A percentile compares a stretch with the other conserved stretches of the same genome.
phyloP scores from a whole-genome alignment of 2,888 invertebrate genomes.

The Dinocampus coccinellae region DNA sequence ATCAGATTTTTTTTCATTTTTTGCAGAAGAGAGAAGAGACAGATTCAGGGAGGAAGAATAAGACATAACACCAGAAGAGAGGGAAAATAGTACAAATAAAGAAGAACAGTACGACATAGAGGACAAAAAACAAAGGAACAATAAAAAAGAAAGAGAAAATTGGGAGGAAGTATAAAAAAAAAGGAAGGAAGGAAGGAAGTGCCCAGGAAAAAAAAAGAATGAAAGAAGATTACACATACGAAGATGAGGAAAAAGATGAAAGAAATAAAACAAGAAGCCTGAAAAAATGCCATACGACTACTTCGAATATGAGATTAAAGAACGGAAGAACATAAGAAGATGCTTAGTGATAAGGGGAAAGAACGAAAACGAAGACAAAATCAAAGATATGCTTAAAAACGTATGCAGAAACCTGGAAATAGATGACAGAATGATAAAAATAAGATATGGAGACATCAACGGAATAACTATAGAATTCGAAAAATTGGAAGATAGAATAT shows the following conservation, averaged over 20 bases:
- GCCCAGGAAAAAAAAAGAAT: too few species aligned
- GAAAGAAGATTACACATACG: too few species aligned
- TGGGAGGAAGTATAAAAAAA: neutral
- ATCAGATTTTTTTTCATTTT: too few species aligned
- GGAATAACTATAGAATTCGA: neutral
- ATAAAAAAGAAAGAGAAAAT: neutral
- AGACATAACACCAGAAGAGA: too few species aligned
- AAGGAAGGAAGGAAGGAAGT: too few species aligned
- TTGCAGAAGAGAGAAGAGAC: too few species aligned
- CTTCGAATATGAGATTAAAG: neutral
- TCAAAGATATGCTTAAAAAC: neutral
- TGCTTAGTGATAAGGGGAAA: neutral
- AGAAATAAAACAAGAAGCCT: neutral
- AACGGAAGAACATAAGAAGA: neutral
- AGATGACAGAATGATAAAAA: neutral
- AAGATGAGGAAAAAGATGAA: neutral
- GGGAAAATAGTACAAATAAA: too few species aligned
- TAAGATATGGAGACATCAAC: neutral
- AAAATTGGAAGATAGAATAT: slow-evolving; percentile 9
- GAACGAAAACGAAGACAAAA: neutral
- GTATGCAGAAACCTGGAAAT: neutral
- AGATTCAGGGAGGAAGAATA: too few species aligned
- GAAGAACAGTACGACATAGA: too few species aligned
- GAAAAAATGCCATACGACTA: neutral
- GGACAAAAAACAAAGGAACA: neutral